Base-by-base conservation (phyloP, 2,888 invertebrate genomes). In the Busseola fusca region DNA sequence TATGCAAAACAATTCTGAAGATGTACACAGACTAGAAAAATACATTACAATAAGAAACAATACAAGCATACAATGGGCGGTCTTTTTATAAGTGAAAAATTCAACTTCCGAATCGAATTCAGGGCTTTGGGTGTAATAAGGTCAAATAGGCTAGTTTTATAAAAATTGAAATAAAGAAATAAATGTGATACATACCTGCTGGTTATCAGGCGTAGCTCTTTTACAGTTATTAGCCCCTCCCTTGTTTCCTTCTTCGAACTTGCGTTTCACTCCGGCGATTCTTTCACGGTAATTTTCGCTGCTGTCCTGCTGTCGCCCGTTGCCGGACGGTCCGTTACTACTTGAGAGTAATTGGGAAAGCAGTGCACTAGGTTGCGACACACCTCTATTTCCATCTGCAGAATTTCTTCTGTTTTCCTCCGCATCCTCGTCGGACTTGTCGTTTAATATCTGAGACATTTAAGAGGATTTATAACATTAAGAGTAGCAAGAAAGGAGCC, bases 381-480 rank as follows among this genome's bases (percentile, higher is more conserved):
- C 82, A 42, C 87, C 86, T 42, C 92, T 89, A 30, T 86, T 86
- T 10, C 86, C 86, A 25, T 92, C 92, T 27, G 85, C 87, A 25
- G 90, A 87, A 82, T 91, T 93, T 86, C 93, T 96, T 84, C 96
- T 95, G 81, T 94, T 94, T 78, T 97, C 97, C 73, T 97, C 96
- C 79, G 97, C 97, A 84, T 98, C 98, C 84, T 98, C 98, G 86
- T 98, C 98, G 74, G 97, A 97, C 92, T 97, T 98, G 82, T 98
- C 98, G 89, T 98, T 98, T 79, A 98, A 95, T 91, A 98, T 96
- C 98, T 98, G 76, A 72, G 79, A 77, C 63, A 81, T 50, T 40
- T 56, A 75, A 59, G 1, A 25, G 4, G 1, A 12, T 30, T 37
- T 30, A 12, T 54, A 27, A 56, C 25, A 12, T 40, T 50, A 50